Evolutionary conservation across 2,888 invertebrate genomes (phyloP).

Genomic region (Trachelus tabidus): DNA sequence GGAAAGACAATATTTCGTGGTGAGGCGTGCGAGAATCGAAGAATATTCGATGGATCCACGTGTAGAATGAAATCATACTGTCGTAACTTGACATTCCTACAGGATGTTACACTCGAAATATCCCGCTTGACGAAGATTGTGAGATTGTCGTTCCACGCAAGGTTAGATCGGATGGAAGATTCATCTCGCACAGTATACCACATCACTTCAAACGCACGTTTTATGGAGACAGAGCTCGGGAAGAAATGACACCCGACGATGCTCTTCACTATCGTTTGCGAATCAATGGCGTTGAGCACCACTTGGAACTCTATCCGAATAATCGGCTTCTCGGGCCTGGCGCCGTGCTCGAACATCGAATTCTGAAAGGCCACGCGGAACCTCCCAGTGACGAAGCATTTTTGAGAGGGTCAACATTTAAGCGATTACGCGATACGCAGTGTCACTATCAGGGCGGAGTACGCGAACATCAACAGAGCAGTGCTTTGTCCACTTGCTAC

Average conservation of each 20-base stretch:
- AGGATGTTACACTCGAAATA: constrained; percentile 36
- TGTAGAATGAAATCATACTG: neutral
- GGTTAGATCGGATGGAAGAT: constrained; percentile 55
- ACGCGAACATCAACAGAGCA: constrained; percentile 51
- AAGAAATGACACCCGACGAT: constrained; percentile 37
- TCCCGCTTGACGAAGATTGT: constrained; percentile 36
- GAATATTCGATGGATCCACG: neutral
- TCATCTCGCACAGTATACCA: constrained; percentile 58
- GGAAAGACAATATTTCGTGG: neutral
- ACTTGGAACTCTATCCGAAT: constrained; percentile 59
- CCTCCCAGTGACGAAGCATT: constrained; percentile 25
- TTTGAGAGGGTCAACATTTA: constrained; percentile 38
- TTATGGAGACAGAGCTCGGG: constrained; percentile 35
- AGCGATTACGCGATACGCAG: constrained; percentile 44
- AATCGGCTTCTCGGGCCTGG: constrained; percentile 56
- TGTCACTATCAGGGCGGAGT: constrained; percentile 66
- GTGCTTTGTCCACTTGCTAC: constrained; percentile 64
- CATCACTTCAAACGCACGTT: constrained; percentile 50
- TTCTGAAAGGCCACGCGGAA: constrained; percentile 43
- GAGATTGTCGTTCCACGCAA: constrained; percentile 61
- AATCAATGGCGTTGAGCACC: constrained; percentile 56
- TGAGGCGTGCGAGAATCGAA: neutral
- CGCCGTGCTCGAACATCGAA: constrained; percentile 45
- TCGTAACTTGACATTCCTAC: constrained; percentile 28
- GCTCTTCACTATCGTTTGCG: constrained; percentile 60